Conservation (phyloP, 2,113 vertebrate species). For the Eublepharis macularius region DNA sequence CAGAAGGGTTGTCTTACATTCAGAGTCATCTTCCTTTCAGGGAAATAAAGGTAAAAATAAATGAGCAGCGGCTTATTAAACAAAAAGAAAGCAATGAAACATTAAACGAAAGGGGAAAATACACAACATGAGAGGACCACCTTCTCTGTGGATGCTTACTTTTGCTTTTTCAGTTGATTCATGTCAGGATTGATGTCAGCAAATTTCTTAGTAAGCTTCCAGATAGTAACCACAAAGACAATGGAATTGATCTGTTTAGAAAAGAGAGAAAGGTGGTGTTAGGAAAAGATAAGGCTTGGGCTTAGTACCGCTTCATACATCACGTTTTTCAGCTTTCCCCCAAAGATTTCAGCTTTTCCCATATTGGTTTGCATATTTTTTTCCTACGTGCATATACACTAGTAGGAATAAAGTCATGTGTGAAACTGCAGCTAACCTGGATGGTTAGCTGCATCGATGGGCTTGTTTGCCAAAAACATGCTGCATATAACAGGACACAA, state of each 20-base stretch:
- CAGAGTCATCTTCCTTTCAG: too few species aligned
- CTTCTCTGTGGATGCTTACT: background rate
- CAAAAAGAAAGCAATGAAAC: too few species aligned
- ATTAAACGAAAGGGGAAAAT: too few species aligned
- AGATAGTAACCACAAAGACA: constrained; percentile 29
- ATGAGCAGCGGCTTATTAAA: too few species aligned
- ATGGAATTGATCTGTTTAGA: constrained; percentile 12
- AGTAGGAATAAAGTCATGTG: background rate
- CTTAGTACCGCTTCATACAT: background rate
- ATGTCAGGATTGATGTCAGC: constrained; percentile 28
- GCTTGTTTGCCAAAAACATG: too few species aligned
- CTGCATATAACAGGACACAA: background rate
- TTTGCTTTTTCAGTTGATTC: constrained; percentile 26
- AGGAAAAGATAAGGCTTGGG: background rate
- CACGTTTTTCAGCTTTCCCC: background rate
- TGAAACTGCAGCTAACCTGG: too few species aligned
- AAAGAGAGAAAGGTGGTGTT: background rate
- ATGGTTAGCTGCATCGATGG: background rate
- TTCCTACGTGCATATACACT: too few species aligned
- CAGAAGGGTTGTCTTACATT: too few species aligned
- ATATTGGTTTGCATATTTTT: too few species aligned
- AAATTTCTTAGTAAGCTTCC: constrained; percentile 31
- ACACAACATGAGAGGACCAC: background rate
- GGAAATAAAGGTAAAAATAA: too few species aligned
- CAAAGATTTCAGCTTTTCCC: background rate